Conservation (phyloP, 2,888 invertebrate species). For the Nomada ruficornis region DNA sequence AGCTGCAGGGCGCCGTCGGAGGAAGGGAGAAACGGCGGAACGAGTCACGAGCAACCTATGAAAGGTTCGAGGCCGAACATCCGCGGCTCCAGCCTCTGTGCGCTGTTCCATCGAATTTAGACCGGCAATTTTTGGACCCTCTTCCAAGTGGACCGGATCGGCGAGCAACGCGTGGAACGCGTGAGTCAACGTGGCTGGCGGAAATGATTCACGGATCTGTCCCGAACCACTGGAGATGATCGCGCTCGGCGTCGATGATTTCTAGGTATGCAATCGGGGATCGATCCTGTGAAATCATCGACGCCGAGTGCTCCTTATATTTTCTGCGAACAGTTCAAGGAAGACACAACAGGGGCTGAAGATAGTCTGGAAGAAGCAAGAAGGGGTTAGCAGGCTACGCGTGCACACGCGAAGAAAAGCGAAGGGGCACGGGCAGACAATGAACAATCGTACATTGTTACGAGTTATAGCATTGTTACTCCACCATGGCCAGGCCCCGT, state of each 20-base stretch:
- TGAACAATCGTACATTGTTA: constrained; percentile 85
- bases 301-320: not conserved
- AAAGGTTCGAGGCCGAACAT: constrained; percentile 66
- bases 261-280: too few relatives aligned
- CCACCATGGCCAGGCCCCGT: constrained; percentile 81
- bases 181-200: constrained; percentile 11
- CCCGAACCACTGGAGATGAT: not conserved
- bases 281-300: not conserved
- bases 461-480: constrained; percentile 84
- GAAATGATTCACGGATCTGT: constrained; percentile 12
- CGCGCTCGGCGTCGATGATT: not conserved
- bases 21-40: constrained; percentile 31
- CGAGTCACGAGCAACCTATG: constrained; percentile 57
- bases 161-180: not conserved
- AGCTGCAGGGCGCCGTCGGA: constrained; percentile 15
- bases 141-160: not conserved
- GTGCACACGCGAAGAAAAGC: constrained; percentile 74
- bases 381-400: constrained; percentile 66
- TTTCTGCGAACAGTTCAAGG: not conserved
- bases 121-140: constrained; percentile 28
- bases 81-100: constrained; percentile 9
- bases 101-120: constrained; percentile 32
- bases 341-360: constrained; percentile 16
- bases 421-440: constrained; percentile 78
- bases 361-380: constrained; percentile 28